Percentiles rank a stretch among this genome's conserved stretches.
phyloP scores from a whole-genome alignment of 2,797 vertebrate species.

The Pseudocheirus occidentalis region DNA sequence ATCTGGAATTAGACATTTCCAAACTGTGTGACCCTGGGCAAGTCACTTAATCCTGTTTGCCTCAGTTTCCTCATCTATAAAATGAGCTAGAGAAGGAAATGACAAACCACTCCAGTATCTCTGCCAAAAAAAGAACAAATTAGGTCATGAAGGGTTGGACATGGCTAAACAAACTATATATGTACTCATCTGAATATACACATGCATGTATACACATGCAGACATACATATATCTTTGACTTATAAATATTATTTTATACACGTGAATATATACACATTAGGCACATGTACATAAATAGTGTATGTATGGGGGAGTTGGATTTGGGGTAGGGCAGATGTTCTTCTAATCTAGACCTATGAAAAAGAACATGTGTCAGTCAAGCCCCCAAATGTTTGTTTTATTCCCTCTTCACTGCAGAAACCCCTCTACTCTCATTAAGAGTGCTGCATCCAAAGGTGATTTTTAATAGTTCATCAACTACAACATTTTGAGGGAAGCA shows the following conservation, averaged over 20 bases:
- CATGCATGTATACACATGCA: too few species aligned
- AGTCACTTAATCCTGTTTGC: neutral
- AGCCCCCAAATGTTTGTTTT: neutral
- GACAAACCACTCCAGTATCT: neutral
- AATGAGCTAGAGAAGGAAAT: neutral
- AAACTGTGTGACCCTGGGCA: neutral
- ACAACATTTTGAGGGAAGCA: conserved; percentile 3
- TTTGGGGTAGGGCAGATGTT: neutral
- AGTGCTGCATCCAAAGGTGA: neutral
- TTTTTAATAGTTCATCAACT: conserved; percentile 9
- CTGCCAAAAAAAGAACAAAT: neutral
- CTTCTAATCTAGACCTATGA: neutral
- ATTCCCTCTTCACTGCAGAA: neutral
- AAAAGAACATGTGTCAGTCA: neutral
- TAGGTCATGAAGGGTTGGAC: neutral
- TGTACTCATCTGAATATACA: neutral
- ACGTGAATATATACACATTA: neutral
- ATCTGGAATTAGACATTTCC: neutral
- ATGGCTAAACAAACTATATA: neutral
- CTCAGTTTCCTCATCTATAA: neutral
- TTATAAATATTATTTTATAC: too few species aligned
- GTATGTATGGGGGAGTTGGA: neutral
- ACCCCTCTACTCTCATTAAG: neutral
- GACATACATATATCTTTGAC: too few species aligned
- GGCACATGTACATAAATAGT: neutral